Evolutionary conservation across 2,113 vertebrate genomes (phyloP), one percentile per base, ranked within the genome.

Genomic region (Lagopus muta): DNA sequence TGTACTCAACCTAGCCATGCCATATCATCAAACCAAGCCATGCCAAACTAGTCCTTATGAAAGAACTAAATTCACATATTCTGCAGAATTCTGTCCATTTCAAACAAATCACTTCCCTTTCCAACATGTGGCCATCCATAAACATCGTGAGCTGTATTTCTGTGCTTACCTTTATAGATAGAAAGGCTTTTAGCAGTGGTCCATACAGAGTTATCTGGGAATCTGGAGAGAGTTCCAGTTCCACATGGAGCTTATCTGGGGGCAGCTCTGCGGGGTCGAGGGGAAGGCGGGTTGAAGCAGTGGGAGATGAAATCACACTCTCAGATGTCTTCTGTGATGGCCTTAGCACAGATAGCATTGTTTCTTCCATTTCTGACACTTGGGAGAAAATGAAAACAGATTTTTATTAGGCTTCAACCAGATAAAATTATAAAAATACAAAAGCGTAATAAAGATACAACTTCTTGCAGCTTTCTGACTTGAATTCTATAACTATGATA

Each of bases 291-390:
- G 96, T 92, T 84, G 98, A 98, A 13, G 94, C 66, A 42, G 96
- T 97, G 36, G 98, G 98, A 74, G 98, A 98, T 30, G 96, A 97
- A n/a, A 98, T 93, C 28, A 96, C 88, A 25, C 97, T 98, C 45
- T 99, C 99, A 1, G 98, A 96, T 16, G 98, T 16, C 85, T 97
- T 98, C 97, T 98, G 98, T 0, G 97, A 97, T 1, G 98, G 99
- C 32, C 99, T 98, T 38, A 99, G 97, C 11, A 98, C 98, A 48
- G 99, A 99, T 28, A 99, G 96, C 98, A 99, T 99, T 3, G 98
- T 98, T 93, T 99, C 99, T 82, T 99, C 99, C 97, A 99, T 99
- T 98, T 99, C 99, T 81, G 99, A 99, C 91, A 99, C 99, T 99
- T 83, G 0, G 69, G 25, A 57, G 47, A 52, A 90, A 88, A 89